A percentile compares a stretch with the other conserved stretches of the same genome.
Conservation (phyloP, 2,888 invertebrate genomes). For the Athrips mouffetella region DNA sequence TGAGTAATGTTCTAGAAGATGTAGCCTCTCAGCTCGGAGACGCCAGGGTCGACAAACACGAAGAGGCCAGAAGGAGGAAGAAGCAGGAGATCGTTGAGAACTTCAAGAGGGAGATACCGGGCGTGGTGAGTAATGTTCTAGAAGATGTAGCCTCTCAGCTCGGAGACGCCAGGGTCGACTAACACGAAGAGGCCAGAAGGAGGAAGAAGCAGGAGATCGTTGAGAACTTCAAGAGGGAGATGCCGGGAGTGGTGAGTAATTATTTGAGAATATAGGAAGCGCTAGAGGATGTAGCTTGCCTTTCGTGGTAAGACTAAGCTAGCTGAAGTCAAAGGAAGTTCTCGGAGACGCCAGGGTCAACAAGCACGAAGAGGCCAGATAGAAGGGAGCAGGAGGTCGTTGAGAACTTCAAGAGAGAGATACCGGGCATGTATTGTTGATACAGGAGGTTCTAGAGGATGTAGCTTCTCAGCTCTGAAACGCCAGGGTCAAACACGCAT, state of each 20-base stretch:
- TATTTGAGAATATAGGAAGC: conserved; percentile 92
- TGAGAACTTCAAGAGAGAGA: conserved; percentile 96
- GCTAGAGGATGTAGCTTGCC: conserved; percentile 91
- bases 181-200: no score
- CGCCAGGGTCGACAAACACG: conserved; percentile 98
- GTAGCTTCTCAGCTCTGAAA: conserved; percentile 95
- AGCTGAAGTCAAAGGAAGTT: no score
- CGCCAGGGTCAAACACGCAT: conserved; percentile 97
- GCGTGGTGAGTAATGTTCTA: conserved; percentile 93
- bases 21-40: conserved; percentile 95
- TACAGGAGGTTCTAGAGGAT: conserved; percentile 90
- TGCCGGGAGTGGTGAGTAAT: no score
- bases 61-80: conserved; percentile 95
- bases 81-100: conserved; percentile 99
- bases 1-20: conserved; percentile 88
- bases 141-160: no score
- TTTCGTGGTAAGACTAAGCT: no score
- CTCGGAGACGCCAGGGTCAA: conserved; percentile 97
- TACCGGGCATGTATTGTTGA: conserved; percentile 94
- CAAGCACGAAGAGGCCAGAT: conserved; percentile 97
- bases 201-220: no score
- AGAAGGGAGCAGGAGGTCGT: conserved; percentile 98
- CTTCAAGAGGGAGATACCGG: conserved; percentile 96
- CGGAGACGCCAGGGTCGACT: no score
- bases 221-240: no score